Conservation (phyloP, 2,888 invertebrate genomes). For the Oegoconia quadripuncta region DNA sequence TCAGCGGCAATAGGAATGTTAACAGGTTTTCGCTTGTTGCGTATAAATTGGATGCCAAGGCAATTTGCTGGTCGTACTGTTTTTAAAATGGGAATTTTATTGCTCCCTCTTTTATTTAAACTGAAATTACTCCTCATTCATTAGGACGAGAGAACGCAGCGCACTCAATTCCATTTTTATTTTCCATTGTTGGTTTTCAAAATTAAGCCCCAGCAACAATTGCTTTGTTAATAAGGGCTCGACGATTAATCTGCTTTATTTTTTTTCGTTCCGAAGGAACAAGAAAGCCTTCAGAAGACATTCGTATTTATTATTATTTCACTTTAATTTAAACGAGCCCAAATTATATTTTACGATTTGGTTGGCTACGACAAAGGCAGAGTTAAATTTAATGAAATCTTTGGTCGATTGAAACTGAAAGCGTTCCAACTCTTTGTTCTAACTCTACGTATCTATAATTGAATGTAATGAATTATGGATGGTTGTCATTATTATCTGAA, state of each 20-base stretch:
- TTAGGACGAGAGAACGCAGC: slow-evolving; percentile 62
- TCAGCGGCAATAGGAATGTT: slow-evolving; percentile 14
- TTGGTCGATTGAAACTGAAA: slow-evolving; percentile 6
- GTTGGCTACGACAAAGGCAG: slow-evolving; percentile 4
- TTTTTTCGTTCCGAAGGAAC: slow-evolving; percentile 42
- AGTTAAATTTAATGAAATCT: slow-evolving; percentile 13
- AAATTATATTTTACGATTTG: slow-evolving; percentile 2
- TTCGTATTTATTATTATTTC: slow-evolving; percentile 32
- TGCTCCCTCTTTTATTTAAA: slow-evolving; percentile 72
- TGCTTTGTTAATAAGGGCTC: slow-evolving; percentile 72
- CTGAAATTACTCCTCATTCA: slow-evolving; percentile 75
- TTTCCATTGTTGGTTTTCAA: slow-evolving; percentile 74
- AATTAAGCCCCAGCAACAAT: slow-evolving; percentile 72
- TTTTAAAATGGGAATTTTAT: slow-evolving; percentile 70
- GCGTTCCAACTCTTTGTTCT: not conserved
- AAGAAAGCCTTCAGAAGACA: slow-evolving; percentile 36
- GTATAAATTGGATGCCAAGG: slow-evolving; percentile 61
- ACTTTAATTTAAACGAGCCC: slow-evolving; percentile 24
- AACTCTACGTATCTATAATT: slow-evolving; percentile 3
- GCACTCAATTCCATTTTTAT: slow-evolving; percentile 67
- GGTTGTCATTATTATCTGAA: not conserved
- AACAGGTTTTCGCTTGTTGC: slow-evolving; percentile 38
- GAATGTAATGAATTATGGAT: not conserved
- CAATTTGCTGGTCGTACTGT: slow-evolving; percentile 68
- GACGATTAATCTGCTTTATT: slow-evolving; percentile 57